Conservation (phyloP, 2,113 vertebrate species). For the Cynoglossus semilaevis region DNA sequence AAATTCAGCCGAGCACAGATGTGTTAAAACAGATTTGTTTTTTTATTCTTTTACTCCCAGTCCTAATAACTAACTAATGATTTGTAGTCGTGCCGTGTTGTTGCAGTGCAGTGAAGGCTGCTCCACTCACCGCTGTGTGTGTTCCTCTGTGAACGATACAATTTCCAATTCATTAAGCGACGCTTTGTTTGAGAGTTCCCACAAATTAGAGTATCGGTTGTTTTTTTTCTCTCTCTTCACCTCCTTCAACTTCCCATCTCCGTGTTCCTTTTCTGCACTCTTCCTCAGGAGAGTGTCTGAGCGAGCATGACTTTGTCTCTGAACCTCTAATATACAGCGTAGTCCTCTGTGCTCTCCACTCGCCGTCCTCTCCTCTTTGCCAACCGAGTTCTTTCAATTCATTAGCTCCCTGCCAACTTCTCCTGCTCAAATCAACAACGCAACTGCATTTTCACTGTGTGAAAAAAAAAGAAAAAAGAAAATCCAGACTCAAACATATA, state of each 20-base stretch:
- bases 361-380: conserved; percentile 12
- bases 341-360: conserved; percentile 28
- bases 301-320: conserved; percentile 61
- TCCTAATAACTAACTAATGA: no score
- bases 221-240: conserved; percentile 13
- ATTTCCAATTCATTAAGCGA: conserved; percentile 72
- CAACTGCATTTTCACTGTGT: conserved; percentile 23
- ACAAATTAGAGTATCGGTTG: conserved; percentile 63
- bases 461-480: conserved; percentile 21
- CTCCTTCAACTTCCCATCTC: conserved; percentile 26
- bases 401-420: conserved; percentile 35
- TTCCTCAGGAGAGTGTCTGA: conserved; percentile 39
- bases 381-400: conserved; percentile 47
- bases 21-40: conserved; percentile 15
- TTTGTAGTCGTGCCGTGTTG: conserved; percentile 23
- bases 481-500: conserved; percentile 3
- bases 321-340: conserved; percentile 58
- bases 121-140: conserved; percentile 31
- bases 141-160: conserved; percentile 57
- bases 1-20: no score
- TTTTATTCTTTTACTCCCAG: no score
- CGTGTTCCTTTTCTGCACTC: conserved; percentile 7
- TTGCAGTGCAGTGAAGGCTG: conserved; percentile 27
- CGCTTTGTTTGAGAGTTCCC: conserved; percentile 61
- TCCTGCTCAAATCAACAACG: conserved; percentile 20